A percentile compares a stretch with the other conserved stretches of the same genome.
These are phyloP conservation scores for Cephus pygmeus DNA, from an alignment of 2,888 invertebrate genomes.

Conservation along the genomic window DNA sequence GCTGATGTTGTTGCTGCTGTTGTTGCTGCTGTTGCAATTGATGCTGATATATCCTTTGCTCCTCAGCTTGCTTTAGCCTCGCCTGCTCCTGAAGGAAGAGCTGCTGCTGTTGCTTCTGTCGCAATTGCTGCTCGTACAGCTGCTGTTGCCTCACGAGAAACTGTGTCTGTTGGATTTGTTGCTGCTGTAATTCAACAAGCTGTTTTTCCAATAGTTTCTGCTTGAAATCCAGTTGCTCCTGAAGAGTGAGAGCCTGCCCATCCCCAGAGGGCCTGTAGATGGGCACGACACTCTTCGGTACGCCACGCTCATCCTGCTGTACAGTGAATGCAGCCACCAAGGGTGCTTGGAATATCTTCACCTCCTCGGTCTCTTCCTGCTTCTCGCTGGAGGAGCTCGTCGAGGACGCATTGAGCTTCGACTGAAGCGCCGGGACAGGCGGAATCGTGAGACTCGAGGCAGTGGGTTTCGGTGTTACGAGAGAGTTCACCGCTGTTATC, in stretches of 20 bases:
- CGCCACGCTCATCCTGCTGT: constrained; percentile 82
- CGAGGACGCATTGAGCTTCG: constrained; percentile 9
- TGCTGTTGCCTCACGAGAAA: constrained; percentile 75
- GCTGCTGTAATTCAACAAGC: constrained; percentile 73
- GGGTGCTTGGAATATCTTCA: constrained; percentile 85
- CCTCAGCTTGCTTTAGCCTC: constrained; percentile 59
- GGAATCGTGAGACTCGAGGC: constrained; percentile 28
- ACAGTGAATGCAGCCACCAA: constrained; percentile 87
- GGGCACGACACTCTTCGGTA: constrained; percentile 84
- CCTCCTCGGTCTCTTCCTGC: constrained; percentile 67
- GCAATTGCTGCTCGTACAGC: constrained; percentile 69
- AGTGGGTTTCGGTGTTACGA: constrained; percentile 52
- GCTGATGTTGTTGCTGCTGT: constrained; percentile 37
- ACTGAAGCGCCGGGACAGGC: neutral
- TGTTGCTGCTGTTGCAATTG: constrained; percentile 55
- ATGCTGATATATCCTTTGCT: constrained; percentile 61
- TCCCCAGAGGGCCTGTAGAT: constrained; percentile 70
- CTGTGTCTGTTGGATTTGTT: constrained; percentile 78
- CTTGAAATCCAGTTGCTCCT: constrained; percentile 72
- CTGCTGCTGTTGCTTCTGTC: constrained; percentile 59
- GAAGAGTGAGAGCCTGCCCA: constrained; percentile 57
- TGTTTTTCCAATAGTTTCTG: constrained; percentile 79
- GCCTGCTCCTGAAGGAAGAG: constrained; percentile 51
- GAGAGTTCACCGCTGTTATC: constrained; percentile 47
- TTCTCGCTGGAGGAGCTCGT: constrained; percentile 67